phyloP scores from a whole-genome alignment of 2,888 invertebrate genomes.

The Cephus spinipes region DNA sequence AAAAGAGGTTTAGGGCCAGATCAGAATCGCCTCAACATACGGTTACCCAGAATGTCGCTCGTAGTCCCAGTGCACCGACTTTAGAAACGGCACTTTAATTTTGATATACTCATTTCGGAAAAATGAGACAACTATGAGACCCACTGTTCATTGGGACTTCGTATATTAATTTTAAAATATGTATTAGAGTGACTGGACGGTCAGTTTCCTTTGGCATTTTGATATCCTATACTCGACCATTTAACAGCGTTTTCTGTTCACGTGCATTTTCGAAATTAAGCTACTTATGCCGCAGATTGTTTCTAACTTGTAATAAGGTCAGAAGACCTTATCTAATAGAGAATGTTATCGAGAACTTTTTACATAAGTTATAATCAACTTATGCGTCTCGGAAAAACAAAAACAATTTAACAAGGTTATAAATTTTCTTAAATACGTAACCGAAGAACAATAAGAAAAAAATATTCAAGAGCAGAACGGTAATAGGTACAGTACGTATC shows the following conservation, averaged over 20 bases:
- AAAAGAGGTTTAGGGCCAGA: conserved; percentile 56
- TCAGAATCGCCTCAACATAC: conserved; percentile 60
- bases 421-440: too few species aligned
- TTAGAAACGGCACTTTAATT: conserved; percentile 62
- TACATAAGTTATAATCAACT: too few species aligned
- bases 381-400: background rate
- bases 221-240: too few species aligned
- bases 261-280: background rate
- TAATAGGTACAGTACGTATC: background rate
- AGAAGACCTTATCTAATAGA: too few species aligned
- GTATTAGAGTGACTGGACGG: too few species aligned
- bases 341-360: too few species aligned
- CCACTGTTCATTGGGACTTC: too few species aligned
- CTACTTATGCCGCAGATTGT: background rate
- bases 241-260: background rate
- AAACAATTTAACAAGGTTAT: background rate
- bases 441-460: background rate
- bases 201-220: too few species aligned
- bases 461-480: conserved; percentile 27
- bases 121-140: too few species aligned
- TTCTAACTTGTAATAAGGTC: background rate
- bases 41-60: conserved; percentile 49
- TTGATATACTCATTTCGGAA: background rate
- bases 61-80: conserved; percentile 61
- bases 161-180: too few species aligned